Percentiles rank a stretch among this genome's conserved stretches.
Conservation (phyloP, 2,113 vertebrate species). For the Oryctolagus cuniculus region mOryCun1.1 NC_091445.1:66428001-66428500, state of each 20-base stretch:
- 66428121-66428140: not conserved
- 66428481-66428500: no score
- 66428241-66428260: not conserved
- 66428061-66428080: not conserved
- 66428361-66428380: not conserved
- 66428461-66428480: no score
- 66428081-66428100: constrained; percentile 30
- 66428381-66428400: not conserved
- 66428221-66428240: not conserved
- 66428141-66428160: constrained; percentile 20
- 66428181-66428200: not conserved
- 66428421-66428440: no score
- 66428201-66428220: constrained; percentile 46
- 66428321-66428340: not conserved
- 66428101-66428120: not conserved
- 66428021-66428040: not conserved
- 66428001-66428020: constrained; percentile 18
- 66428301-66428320: not conserved
- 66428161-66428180: not conserved
- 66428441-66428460: no score
- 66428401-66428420: not conserved
- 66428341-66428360: not conserved
- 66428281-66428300: not conserved
- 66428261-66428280: not conserved
- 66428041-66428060: not conserved